Conservation (phyloP, 2,113 vertebrate genomes). For the Bambusicola thoracicus region DNA sequence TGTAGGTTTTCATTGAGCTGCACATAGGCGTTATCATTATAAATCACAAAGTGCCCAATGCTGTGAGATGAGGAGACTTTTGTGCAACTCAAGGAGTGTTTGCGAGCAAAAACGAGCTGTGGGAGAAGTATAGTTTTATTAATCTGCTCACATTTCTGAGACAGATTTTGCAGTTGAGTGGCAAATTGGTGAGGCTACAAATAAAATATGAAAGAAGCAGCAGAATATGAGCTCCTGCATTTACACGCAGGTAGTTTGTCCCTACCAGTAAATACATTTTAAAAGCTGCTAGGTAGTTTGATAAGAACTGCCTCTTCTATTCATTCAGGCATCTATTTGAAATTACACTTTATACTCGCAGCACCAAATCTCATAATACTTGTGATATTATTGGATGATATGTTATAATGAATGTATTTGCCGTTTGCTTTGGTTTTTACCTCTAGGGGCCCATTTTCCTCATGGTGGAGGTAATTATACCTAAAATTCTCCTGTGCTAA, state of each 20-base stretch:
- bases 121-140: neutral
- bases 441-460: neutral
- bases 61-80: neutral
- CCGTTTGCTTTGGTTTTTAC: neutral
- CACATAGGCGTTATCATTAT: neutral
- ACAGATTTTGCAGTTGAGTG: constrained; percentile 24
- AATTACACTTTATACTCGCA: neutral
- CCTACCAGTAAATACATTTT: neutral
- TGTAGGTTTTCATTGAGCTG: neutral
- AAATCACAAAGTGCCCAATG: neutral
- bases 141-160: constrained; percentile 28
- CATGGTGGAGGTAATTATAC: constrained; percentile 28
- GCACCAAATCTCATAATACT: neutral
- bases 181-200: constrained; percentile 38
- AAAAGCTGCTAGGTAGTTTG: neutral
- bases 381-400: neutral
- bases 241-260: neutral
- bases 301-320: neutral
- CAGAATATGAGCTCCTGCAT: neutral
- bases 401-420: neutral
- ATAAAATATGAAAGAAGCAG: constrained; percentile 19
- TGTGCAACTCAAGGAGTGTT: neutral
- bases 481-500: neutral
- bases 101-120: neutral
- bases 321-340: neutral